These are phyloP conservation scores for Malurus cyaneus DNA, from an alignment of 2,113 vertebrate genomes.

Conservation along the genomic window DNA sequence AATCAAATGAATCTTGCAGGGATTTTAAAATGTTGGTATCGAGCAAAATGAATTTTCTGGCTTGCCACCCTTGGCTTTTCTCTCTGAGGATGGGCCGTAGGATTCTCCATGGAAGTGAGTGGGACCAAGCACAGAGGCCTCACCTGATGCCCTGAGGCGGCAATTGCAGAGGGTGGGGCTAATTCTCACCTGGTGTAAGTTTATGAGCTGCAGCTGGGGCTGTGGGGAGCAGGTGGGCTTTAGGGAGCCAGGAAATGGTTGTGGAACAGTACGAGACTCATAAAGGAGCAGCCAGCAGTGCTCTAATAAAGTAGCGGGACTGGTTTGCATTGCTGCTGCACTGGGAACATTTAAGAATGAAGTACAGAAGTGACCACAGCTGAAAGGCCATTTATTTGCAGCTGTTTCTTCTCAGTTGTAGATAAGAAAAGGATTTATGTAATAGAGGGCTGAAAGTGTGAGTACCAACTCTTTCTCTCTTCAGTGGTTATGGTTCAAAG, in stretches of 20 bases:
- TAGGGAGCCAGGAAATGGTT: background rate
- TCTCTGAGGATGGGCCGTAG: background rate
- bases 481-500: background rate
- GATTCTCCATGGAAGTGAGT: background rate
- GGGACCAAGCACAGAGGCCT: background rate
- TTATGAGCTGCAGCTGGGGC: background rate
- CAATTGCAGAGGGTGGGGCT: background rate
- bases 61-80: background rate
- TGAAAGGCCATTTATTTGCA: background rate
- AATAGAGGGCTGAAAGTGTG: background rate
- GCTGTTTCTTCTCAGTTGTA: background rate
- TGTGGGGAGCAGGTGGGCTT: background rate
- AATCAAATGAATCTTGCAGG: background rate
- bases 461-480: background rate
- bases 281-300: background rate
- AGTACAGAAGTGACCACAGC: background rate
- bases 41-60: background rate
- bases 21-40: background rate
- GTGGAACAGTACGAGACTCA: background rate
- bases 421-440: background rate
- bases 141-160: background rate
- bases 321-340: background rate
- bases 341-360: background rate
- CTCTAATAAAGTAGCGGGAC: accelerated
- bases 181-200: background rate